These are phyloP conservation scores for Drosophila seguyi DNA, from an alignment of 1,140 invertebrate genomes.

Conservation along the genomic window DNA sequence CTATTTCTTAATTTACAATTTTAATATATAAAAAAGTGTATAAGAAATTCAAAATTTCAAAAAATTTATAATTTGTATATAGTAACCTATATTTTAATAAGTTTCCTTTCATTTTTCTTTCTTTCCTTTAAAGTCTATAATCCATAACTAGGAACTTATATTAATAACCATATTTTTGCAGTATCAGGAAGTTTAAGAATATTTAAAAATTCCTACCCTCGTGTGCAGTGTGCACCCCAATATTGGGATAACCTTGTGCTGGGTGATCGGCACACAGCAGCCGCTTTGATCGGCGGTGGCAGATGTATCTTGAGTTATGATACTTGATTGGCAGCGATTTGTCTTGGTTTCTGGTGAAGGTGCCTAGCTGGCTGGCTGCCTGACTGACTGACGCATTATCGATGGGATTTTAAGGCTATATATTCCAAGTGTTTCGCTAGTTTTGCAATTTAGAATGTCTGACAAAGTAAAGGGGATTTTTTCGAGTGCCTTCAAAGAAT, in stretches of 20 bases:
- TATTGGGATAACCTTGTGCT: constrained; percentile 33
- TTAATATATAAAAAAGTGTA: too few species aligned
- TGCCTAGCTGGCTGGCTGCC: constrained; percentile 17
- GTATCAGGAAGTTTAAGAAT: not conserved
- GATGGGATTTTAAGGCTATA: constrained; percentile 17
- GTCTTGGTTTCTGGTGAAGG: constrained; percentile 47
- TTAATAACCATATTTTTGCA: too few species aligned
- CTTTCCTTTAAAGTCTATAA: not conserved
- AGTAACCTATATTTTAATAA: too few species aligned
- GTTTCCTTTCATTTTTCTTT: not conserved
- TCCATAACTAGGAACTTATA: not conserved
- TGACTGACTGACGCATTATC: constrained; percentile 18
- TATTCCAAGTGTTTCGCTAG: constrained; percentile 29
- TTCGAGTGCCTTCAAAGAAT: constrained; percentile 4
- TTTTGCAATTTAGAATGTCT: constrained; percentile 56
- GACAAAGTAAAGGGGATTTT: constrained; percentile 21
- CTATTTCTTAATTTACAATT: too few species aligned
- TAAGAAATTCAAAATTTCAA: too few species aligned
- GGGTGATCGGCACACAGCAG: constrained; percentile 23
- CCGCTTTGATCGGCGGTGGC: constrained; percentile 39
- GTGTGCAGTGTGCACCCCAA: constrained; percentile 21
- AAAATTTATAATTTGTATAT: too few species aligned
- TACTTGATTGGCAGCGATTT: constrained; percentile 69
- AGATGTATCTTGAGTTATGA: constrained; percentile 73
- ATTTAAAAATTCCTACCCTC: not conserved